phyloP scores from a whole-genome alignment of 1,140 invertebrate genomes.

The Thereuonema tuberculata region DNA sequence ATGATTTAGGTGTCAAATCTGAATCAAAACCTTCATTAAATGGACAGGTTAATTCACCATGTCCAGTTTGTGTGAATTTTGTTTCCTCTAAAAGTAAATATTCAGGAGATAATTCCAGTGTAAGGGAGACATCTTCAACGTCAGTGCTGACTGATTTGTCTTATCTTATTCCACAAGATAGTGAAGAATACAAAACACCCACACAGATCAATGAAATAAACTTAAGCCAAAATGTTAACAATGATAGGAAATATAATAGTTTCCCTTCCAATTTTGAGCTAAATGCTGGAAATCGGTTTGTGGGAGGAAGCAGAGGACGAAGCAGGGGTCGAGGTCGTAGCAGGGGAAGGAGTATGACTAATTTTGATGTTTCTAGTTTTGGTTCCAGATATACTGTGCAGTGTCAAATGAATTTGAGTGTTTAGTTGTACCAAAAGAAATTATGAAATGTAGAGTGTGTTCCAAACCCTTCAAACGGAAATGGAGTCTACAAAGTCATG shows the following conservation, averaged over 20 bases:
- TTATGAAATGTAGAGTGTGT: conserved; percentile 1
- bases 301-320: background rate
- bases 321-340: conserved; percentile 2
- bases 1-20: too few species aligned
- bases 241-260: background rate
- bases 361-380: background rate
- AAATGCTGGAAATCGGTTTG: background rate
- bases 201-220: background rate
- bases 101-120: background rate
- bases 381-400: background rate
- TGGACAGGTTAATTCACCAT: background rate
- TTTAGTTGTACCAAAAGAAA: background rate
- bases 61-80: too few species aligned
- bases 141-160: background rate
- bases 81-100: background rate
- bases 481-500: conserved; percentile 4
- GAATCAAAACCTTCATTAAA: background rate
- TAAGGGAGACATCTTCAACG: background rate
- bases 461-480: background rate
- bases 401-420: background rate
- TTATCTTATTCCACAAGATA: background rate
- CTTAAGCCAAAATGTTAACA: background rate
- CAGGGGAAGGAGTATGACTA: background rate
- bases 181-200: background rate
- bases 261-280: background rate